Evolutionary conservation across 2,888 invertebrate genomes (phyloP).

Genomic region (Pterostichus madidus): DNA sequence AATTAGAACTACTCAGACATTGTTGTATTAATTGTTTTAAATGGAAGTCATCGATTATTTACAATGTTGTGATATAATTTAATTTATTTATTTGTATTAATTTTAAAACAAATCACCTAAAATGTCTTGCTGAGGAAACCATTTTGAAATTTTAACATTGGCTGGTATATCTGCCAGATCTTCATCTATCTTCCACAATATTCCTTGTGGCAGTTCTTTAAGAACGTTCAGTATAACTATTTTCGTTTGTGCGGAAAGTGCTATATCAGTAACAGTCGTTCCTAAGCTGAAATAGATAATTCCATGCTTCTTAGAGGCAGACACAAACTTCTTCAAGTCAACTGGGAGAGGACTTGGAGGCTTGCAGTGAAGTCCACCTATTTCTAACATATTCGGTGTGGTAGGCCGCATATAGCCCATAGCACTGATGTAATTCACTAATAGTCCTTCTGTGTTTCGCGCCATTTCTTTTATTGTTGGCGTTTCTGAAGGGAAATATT

Average conservation of each 20-base stretch:
- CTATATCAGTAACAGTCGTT: slow-evolving; percentile 76
- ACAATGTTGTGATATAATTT: too few species aligned
- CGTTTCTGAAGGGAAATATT: slow-evolving; percentile 4
- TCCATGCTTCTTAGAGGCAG: slow-evolving; percentile 74
- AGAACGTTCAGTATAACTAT: slow-evolving; percentile 76
- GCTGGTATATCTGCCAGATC: not conserved
- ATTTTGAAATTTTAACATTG: slow-evolving; percentile 52
- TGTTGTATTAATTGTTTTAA: too few species aligned
- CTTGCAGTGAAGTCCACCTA: slow-evolving; percentile 38
- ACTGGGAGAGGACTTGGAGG: slow-evolving; percentile 32
- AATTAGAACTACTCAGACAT: too few species aligned
- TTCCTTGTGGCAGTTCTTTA: slow-evolving; percentile 75
- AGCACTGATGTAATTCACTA: slow-evolving; percentile 7
- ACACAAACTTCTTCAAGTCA: slow-evolving; percentile 76
- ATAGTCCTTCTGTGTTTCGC: slow-evolving; percentile 2
- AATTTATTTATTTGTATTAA: too few species aligned
- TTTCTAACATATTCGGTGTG: slow-evolving; percentile 14
- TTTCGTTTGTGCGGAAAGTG: slow-evolving; percentile 75
- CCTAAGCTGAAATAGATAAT: slow-evolving; percentile 78
- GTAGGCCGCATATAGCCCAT: slow-evolving; percentile 14
- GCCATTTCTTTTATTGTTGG: slow-evolving; percentile 2
- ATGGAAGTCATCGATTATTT: too few species aligned
- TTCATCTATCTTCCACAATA: slow-evolving; percentile 78
- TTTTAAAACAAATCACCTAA: slow-evolving; percentile 42
- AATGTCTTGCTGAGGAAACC: slow-evolving; percentile 58